These are phyloP conservation scores for Chaetodon auriga DNA, from an alignment of 2,113 vertebrate species.

Conservation along the genomic window DNA sequence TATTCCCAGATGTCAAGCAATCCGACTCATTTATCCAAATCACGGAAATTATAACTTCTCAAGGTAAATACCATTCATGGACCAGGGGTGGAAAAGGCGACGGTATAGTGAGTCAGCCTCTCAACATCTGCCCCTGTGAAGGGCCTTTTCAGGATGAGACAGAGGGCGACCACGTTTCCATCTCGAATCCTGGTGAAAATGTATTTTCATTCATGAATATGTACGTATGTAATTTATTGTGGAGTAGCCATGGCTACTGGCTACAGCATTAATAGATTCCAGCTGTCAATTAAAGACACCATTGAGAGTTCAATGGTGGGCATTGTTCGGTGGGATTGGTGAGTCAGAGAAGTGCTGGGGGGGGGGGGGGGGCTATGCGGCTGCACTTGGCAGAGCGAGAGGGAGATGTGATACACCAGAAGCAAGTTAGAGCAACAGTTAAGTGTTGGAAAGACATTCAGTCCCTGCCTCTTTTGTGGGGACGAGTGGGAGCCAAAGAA, in stretches of 20 bases:
- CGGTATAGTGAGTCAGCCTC: slow-evolving; percentile 67
- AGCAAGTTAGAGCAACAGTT: slow-evolving; percentile 55
- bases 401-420: slow-evolving; percentile 79
- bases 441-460: slow-evolving; percentile 64
- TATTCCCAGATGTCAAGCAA: slow-evolving; percentile 69
- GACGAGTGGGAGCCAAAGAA: slow-evolving; percentile 37
- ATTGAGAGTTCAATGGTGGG: slow-evolving; percentile 78
- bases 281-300: slow-evolving; percentile 76
- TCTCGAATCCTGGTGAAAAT: slow-evolving; percentile 6
- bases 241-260: slow-evolving; percentile 74
- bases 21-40: slow-evolving; percentile 66
- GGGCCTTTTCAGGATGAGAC: slow-evolving; percentile 57
- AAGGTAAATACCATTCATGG: slow-evolving; percentile 70
- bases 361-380: slow-evolving; percentile 60
- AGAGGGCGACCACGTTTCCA: slow-evolving; percentile 48
- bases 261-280: slow-evolving; percentile 73
- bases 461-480: slow-evolving; percentile 54
- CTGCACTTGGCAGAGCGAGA: slow-evolving; percentile 65
- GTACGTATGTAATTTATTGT: slow-evolving; percentile 62
- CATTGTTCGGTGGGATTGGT: slow-evolving; percentile 79
- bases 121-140: slow-evolving; percentile 53
- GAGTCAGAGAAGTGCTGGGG: slow-evolving; percentile 72
- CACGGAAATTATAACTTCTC: slow-evolving; percentile 77
- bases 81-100: slow-evolving; percentile 72
- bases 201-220: slow-evolving; percentile 70